Conservation (phyloP, 2,888 invertebrate species). For the Diloba caeruleocephala region DNA sequence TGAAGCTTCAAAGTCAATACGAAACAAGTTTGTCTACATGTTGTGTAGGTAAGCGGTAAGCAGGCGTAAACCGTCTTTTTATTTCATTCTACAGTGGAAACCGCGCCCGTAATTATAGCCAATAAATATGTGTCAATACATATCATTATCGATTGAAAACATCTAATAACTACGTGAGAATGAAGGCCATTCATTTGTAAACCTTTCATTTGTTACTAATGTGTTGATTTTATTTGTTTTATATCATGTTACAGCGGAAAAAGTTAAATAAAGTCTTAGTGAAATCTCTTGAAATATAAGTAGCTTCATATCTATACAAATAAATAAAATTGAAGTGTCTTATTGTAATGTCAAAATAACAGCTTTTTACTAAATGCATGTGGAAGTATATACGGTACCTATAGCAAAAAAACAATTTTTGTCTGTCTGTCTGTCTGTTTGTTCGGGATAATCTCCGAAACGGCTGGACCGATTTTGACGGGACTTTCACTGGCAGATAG, state of each 20-base stretch:
- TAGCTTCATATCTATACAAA: too few species aligned
- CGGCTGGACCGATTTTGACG: too few species aligned
- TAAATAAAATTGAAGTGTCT: too few species aligned
- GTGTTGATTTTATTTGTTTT: slow-evolving; percentile 25
- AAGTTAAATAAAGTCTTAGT: not conserved
- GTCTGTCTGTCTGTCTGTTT: too few species aligned
- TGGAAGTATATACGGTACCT: too few species aligned
- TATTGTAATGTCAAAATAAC: too few species aligned
- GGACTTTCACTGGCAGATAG: too few species aligned
- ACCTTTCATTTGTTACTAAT: slow-evolving; percentile 12
- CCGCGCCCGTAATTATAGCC: slow-evolving; percentile 38
- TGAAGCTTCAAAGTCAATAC: slow-evolving; percentile 2
- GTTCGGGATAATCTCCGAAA: too few species aligned
- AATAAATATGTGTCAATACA: slow-evolving; percentile 45
- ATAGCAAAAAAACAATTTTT: too few species aligned
- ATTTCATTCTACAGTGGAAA: slow-evolving; percentile 31
- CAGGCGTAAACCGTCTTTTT: slow-evolving; percentile 2
- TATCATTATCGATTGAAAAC: slow-evolving; percentile 34
- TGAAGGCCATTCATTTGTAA: slow-evolving; percentile 13
- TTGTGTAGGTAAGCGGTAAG: slow-evolving; percentile 12
- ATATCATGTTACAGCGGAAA: not conserved
- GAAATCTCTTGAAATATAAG: too few species aligned
- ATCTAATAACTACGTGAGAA: slow-evolving; percentile 33
- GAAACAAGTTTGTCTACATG: slow-evolving; percentile 22
- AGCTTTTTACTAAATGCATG: too few species aligned